These are phyloP conservation scores for Cromileptes altivelis DNA, from an alignment of 2,113 vertebrate genomes.

Conservation along the genomic window DNA sequence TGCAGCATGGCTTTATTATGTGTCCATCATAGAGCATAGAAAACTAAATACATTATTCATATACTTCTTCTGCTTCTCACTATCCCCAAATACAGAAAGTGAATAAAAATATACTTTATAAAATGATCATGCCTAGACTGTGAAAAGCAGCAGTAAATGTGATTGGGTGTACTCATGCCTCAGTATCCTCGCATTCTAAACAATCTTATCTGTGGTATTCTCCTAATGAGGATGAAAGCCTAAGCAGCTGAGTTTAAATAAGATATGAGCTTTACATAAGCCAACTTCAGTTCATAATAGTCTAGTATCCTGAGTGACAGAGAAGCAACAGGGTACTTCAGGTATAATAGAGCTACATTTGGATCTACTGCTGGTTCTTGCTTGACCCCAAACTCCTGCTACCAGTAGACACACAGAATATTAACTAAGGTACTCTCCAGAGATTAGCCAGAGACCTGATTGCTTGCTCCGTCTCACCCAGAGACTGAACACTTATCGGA, in stretches of 20 bases:
- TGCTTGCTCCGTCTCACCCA: not conserved
- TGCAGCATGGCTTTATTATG: not conserved
- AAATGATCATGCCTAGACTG: too few species aligned
- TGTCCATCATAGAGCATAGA: not conserved
- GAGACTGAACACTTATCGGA: not conserved
- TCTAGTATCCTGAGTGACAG: not conserved
- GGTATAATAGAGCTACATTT: not conserved
- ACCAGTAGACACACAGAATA: not conserved
- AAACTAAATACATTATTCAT: constrained; percentile 10
- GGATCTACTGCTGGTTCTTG: not conserved
- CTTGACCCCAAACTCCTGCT: not conserved
- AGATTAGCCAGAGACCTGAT: not conserved
- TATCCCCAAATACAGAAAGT: not conserved
- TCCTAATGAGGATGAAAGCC: not conserved
- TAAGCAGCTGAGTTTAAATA: constrained; percentile 23
- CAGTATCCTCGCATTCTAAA: not conserved
- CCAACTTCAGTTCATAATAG: constrained; percentile 6
- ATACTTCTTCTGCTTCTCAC: not conserved
- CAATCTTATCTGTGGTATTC: not conserved
- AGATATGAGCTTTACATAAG: constrained; percentile 6
- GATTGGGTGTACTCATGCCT: not conserved
- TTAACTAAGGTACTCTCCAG: not conserved
- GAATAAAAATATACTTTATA: not conserved
- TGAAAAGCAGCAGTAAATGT: not conserved
- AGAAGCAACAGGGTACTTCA: not conserved